Conservation (phyloP, 2,113 vertebrate genomes). For the Pterocles orientalis region DNA sequence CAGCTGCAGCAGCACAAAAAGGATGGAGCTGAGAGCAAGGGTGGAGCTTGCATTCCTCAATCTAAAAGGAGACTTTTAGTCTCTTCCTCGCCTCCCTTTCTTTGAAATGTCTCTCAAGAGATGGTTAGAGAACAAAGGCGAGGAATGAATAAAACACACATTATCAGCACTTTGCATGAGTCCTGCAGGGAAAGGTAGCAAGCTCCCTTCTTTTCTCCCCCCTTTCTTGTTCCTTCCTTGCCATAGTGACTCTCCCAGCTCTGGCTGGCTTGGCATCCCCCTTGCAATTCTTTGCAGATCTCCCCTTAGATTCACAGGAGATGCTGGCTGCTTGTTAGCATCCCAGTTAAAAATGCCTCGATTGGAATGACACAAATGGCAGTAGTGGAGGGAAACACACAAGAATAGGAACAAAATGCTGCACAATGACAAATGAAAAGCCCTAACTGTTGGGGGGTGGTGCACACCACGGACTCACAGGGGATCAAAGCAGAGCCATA, state of each 20-base stretch:
- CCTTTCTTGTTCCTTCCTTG: slow-evolving; percentile 15
- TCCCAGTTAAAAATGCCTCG: neutral
- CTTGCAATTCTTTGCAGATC: neutral
- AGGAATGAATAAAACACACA: slow-evolving; percentile 53
- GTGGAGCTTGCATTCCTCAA: slow-evolving; percentile 66
- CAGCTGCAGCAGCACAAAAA: slow-evolving; percentile 65
- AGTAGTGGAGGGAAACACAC: neutral
- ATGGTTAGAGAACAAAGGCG: slow-evolving; percentile 64
- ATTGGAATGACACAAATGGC: neutral
- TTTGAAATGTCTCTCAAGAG: slow-evolving; percentile 67
- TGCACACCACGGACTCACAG: neutral
- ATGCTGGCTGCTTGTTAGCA: neutral
- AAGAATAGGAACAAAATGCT: neutral
- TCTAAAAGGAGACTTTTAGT: slow-evolving; percentile 67
- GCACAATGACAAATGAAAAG: neutral
- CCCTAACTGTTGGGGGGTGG: neutral
- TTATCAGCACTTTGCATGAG: slow-evolving; percentile 58
- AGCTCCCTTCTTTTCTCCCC: neutral
- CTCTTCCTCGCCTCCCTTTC: slow-evolving; percentile 59
- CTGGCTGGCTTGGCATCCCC: neutral
- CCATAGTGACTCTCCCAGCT: neutral
- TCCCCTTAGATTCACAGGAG: neutral
- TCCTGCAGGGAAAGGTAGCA: slow-evolving; percentile 51
- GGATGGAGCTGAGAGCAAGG: slow-evolving; percentile 64
- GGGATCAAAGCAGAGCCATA: neutral